Evolutionary conservation across 2,797 vertebrate species (phyloP).

Genomic region (Cyclopterus lumpus): DNA sequence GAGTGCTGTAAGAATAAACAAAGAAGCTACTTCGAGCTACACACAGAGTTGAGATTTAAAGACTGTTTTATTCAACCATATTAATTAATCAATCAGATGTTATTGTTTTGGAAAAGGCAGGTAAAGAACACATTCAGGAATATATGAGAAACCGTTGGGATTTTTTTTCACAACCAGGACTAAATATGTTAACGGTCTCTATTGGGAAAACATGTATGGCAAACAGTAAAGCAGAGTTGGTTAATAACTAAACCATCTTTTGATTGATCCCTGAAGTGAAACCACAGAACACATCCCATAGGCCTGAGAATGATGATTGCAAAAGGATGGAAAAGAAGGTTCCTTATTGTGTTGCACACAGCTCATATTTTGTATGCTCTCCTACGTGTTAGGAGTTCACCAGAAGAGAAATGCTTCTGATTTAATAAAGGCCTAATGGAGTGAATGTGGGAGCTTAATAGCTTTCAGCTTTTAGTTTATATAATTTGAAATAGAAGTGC

Average conservation of each 20-base stretch:
- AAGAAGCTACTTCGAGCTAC: too few relatives aligned
- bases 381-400: constrained; percentile 30
- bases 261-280: constrained; percentile 24
- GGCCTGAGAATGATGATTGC: constrained; percentile 1
- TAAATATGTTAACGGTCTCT: background rate
- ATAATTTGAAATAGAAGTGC: constrained; percentile 57
- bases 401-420: constrained; percentile 50
- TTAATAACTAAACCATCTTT: constrained; percentile 6
- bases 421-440: constrained; percentile 69
- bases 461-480: constrained; percentile 54
- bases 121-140: background rate
- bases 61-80: background rate
- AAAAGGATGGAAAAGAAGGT: constrained; percentile 27
- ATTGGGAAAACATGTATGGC: constrained; percentile 1
- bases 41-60: background rate
- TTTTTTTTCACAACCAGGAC: too few relatives aligned
- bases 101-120: background rate
- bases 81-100: background rate
- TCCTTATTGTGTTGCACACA: constrained; percentile 24
- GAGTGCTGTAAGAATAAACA: too few relatives aligned
- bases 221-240: background rate
- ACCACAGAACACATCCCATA: constrained; percentile 1
- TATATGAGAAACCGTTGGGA: background rate
- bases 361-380: constrained; percentile 40
- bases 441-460: constrained; percentile 60